A percentile compares a stretch with the other conserved stretches of the same genome.
These are phyloP conservation scores for Byasa hedistus DNA, from an alignment of 2,888 invertebrate genomes.

Conservation along the genomic window DNA sequence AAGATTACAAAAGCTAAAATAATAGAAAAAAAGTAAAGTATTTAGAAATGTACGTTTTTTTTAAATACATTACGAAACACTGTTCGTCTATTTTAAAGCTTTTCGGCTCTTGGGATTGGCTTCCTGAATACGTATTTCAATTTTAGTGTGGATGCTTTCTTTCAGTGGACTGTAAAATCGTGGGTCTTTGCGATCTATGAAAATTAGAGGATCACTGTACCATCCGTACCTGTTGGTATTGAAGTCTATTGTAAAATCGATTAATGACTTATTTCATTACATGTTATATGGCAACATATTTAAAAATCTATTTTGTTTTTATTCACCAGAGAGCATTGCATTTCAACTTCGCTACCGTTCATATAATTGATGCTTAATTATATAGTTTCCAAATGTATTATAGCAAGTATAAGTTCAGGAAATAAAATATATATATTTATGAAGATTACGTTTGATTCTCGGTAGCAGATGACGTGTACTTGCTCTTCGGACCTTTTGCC, in stretches of 20 bases:
- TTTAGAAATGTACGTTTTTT: no score
- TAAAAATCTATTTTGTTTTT: background rate
- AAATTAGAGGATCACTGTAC: constrained; percentile 54
- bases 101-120: constrained; percentile 53
- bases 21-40: no score
- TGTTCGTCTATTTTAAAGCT: background rate
- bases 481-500: constrained; percentile 64
- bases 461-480: constrained; percentile 57
- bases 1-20: background rate
- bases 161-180: constrained; percentile 62
- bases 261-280: no score
- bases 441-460: constrained; percentile 58
- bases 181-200: constrained; percentile 58
- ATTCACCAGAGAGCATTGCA: no score
- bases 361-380: no score
- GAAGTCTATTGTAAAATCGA: background rate
- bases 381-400: no score
- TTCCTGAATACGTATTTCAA: constrained; percentile 64
- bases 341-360: no score
- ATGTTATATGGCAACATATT: no score
- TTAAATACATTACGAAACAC: no score
- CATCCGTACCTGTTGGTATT: constrained; percentile 61
- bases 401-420: background rate
- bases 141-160: constrained; percentile 65
- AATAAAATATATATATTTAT: background rate